These are phyloP conservation scores for Goniozus legneri DNA, from an alignment of 1,140 invertebrate genomes.

Conservation along the genomic window DNA sequence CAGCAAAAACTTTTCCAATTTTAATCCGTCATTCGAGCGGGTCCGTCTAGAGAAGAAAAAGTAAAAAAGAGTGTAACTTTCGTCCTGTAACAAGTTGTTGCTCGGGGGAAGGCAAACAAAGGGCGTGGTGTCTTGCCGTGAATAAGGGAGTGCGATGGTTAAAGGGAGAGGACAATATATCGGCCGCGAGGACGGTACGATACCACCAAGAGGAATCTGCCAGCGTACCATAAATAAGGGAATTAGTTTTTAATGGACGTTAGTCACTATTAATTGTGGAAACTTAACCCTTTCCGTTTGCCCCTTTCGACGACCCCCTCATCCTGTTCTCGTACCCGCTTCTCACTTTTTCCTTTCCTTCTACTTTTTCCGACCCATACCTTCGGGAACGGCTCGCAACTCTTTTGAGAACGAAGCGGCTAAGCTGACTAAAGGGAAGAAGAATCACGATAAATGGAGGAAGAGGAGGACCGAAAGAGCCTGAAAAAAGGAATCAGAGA, in stretches of 20 bases:
- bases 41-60: slow-evolving; percentile 4
- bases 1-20: slow-evolving; percentile 40
- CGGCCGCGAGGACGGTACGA: not conserved
- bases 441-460: not conserved
- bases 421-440: not conserved
- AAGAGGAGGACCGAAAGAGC: not conserved
- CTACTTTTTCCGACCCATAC: not conserved
- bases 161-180: slow-evolving; percentile 6
- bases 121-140: slow-evolving; percentile 8
- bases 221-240: slow-evolving; percentile 31
- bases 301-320: no score
- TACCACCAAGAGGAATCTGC: slow-evolving; percentile 11
- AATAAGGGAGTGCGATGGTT: slow-evolving; percentile 2
- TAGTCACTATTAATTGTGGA: slow-evolving; percentile 38
- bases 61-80: no score
- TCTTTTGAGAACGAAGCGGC: slow-evolving; percentile 25
- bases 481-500: slow-evolving; percentile 14
- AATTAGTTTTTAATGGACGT: slow-evolving; percentile 41
- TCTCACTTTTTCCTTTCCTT: not conserved
- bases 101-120: slow-evolving; percentile 26
- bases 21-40: slow-evolving; percentile 38
- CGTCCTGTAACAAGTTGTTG: slow-evolving; percentile 33
- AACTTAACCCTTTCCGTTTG: slow-evolving; percentile 30
- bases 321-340: no score
- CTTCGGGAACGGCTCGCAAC: slow-evolving; percentile 13